phyloP scores from a whole-genome alignment of 1,140 invertebrate species.

The Cydia fagiglandana region DNA sequence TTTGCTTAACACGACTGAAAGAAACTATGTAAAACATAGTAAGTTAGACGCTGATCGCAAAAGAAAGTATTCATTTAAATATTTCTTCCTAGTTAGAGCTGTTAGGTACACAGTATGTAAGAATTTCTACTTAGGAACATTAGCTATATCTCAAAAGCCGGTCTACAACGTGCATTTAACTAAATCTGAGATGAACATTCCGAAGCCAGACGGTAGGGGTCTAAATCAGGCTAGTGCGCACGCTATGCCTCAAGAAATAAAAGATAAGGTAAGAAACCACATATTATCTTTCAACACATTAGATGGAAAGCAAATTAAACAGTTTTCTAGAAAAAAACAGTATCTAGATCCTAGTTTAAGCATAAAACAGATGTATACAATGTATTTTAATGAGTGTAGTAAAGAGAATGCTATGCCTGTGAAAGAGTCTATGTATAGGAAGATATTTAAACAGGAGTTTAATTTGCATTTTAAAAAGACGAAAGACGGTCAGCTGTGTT shows the following conservation, averaged over 20 bases:
- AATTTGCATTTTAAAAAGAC: slow-evolving; percentile 75
- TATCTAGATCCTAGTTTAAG: slow-evolving; percentile 71
- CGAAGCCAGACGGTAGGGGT: slow-evolving; percentile 69
- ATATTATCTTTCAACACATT: slow-evolving; percentile 63
- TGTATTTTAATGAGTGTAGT: slow-evolving; percentile 67
- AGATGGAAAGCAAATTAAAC: slow-evolving; percentile 64
- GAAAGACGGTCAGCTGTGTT: slow-evolving; percentile 63
- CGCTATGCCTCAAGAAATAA: slow-evolving; percentile 56
- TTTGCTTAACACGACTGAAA: slow-evolving; percentile 68
- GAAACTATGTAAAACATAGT: slow-evolving; percentile 54
- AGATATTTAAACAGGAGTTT: slow-evolving; percentile 75
- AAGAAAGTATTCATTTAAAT: slow-evolving; percentile 67
- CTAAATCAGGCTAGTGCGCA: slow-evolving; percentile 62
- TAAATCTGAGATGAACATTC: slow-evolving; percentile 71
- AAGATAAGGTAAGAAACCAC: slow-evolving; percentile 67
- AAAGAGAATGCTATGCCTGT: slow-evolving; percentile 62
- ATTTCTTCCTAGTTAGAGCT: slow-evolving; percentile 66
- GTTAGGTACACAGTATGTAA: slow-evolving; percentile 67
- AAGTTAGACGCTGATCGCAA: slow-evolving; percentile 50
- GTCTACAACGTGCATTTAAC: slow-evolving; percentile 71
- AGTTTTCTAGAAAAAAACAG: slow-evolving; percentile 71
- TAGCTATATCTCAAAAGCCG: slow-evolving; percentile 72
- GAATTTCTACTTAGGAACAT: slow-evolving; percentile 72
- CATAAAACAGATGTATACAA: slow-evolving; percentile 74
- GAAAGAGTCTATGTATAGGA: slow-evolving; percentile 76